Percentiles rank a stretch among this genome's conserved stretches.
Conservation (phyloP, 1,140 invertebrate genomes). For the Cotesia typhae region DNA sequence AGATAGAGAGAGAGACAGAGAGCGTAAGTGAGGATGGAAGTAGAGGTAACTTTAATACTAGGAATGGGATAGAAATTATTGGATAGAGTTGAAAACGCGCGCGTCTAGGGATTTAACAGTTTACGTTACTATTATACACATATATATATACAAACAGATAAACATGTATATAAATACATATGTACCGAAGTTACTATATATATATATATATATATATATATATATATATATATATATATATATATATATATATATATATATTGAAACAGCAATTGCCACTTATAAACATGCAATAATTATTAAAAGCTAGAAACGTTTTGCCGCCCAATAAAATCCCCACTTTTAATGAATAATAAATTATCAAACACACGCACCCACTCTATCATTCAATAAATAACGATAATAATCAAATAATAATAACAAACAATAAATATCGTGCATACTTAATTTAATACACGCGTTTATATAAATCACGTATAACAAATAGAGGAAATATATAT, state of each 20-base stretch:
- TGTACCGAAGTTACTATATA: too few species aligned
- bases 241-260: too few species aligned
- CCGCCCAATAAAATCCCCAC: background rate
- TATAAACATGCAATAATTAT: slow-evolving; percentile 18
- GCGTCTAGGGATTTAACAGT: slow-evolving; percentile 17
- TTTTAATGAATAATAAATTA: slow-evolving; percentile 3
- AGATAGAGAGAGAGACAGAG: too few species aligned
- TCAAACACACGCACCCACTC: background rate
- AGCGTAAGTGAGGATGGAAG: background rate
- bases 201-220: too few species aligned
- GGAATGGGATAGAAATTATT: slow-evolving; percentile 1
- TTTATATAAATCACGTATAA: background rate
- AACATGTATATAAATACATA: too few species aligned
- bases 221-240: too few species aligned
- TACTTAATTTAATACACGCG: background rate
- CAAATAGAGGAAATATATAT: background rate
- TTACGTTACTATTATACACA: too few species aligned
- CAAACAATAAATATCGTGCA: background rate
- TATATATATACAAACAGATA: too few species aligned
- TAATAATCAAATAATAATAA: background rate
- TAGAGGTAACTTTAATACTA: background rate
- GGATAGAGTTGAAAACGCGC: slow-evolving; percentile 10
- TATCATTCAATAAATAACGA: background rate
- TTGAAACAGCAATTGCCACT: slow-evolving; percentile 1
- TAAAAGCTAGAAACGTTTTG: slow-evolving; percentile 11